Evolutionary conservation across 2,113 vertebrate species (phyloP).

Genomic region (Nymphicus hollandicus): DNA sequence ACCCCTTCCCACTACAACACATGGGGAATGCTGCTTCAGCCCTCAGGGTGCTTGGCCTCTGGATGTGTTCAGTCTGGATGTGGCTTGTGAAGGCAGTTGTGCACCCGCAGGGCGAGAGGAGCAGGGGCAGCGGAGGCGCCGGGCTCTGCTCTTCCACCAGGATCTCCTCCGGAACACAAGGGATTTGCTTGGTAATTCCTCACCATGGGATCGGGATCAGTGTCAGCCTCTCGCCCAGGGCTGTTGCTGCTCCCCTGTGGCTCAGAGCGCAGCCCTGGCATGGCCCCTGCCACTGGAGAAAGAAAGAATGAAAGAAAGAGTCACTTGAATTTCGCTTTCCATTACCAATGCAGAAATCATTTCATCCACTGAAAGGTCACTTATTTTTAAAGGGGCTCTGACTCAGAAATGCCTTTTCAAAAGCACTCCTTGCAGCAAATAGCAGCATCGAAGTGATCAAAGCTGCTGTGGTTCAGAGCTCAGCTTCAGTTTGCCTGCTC

Average conservation of each 20-base stretch:
- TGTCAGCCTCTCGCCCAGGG: background rate
- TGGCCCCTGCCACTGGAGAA: background rate
- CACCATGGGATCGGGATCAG: fast-evolving
- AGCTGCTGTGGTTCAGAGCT: background rate
- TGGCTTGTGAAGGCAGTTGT: background rate
- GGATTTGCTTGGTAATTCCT: background rate
- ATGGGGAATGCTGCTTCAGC: background rate
- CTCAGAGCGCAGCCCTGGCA: background rate
- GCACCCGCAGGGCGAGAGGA: fast-evolving
- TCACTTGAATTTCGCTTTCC: constrained; percentile 7
- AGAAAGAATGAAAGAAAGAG: background rate
- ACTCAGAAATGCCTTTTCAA: constrained; percentile 11
- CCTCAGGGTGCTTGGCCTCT: background rate
- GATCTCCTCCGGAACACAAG: fast-evolving
- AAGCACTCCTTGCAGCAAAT: background rate
- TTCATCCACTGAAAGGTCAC: background rate
- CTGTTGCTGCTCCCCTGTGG: background rate
- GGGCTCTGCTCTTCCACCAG: background rate
- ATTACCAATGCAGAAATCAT: background rate
- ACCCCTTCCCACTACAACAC: background rate
- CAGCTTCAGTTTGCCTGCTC: background rate
- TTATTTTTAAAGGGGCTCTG: background rate
- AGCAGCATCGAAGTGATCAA: background rate
- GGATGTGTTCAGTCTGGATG: background rate
- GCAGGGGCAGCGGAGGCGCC: fast-evolving